A percentile compares a stretch with the other conserved stretches of the same genome.
Evolutionary conservation across 2,888 invertebrate genomes (phyloP).

Genomic region (Drosophila picticornis): DNA sequence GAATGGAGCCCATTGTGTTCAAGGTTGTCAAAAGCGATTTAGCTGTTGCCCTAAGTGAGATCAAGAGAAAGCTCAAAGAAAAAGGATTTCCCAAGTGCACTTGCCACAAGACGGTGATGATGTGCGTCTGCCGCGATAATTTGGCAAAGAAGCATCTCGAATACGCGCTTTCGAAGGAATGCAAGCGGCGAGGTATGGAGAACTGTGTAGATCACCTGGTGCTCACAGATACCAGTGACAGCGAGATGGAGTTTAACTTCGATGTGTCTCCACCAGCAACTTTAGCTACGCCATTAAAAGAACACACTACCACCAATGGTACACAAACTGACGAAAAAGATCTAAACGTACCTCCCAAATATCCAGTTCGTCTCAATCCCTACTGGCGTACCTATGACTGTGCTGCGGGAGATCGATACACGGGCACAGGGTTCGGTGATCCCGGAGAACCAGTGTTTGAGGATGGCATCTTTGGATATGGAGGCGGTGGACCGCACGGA

Average conservation of each 20-base stretch:
- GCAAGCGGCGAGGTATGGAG: constrained; percentile 64
- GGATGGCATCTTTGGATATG: constrained; percentile 60
- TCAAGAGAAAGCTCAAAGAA: constrained; percentile 86
- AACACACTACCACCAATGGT: constrained; percentile 86
- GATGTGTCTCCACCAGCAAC: constrained; percentile 90
- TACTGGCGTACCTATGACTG: constrained; percentile 77
- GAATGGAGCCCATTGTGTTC: constrained; percentile 89
- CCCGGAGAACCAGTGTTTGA: constrained; percentile 63
- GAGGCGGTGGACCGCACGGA: constrained; percentile 63
- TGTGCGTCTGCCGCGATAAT: constrained; percentile 78
- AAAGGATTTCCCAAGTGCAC: constrained; percentile 87
- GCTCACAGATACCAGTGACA: constrained; percentile 83
- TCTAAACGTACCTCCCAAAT: constrained; percentile 72
- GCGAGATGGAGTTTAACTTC: constrained; percentile 89
- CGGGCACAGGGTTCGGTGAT: constrained; percentile 57
- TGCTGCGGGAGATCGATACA: constrained; percentile 71
- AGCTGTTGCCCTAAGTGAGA: constrained; percentile 86
- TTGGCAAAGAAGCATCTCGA: constrained; percentile 85
- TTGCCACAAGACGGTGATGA: constrained; percentile 86
- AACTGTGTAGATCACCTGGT: constrained; percentile 70
- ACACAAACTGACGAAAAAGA: constrained; percentile 88
- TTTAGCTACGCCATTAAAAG: constrained; percentile 86
- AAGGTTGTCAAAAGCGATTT: constrained; percentile 88
- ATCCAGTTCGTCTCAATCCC: constrained; percentile 60
- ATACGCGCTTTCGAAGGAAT: constrained; percentile 86